Percentiles rank a stretch among this genome's conserved stretches.
phyloP scores from a whole-genome alignment of 1,140 invertebrate genomes.

The Monochamus saltuarius region DNA sequence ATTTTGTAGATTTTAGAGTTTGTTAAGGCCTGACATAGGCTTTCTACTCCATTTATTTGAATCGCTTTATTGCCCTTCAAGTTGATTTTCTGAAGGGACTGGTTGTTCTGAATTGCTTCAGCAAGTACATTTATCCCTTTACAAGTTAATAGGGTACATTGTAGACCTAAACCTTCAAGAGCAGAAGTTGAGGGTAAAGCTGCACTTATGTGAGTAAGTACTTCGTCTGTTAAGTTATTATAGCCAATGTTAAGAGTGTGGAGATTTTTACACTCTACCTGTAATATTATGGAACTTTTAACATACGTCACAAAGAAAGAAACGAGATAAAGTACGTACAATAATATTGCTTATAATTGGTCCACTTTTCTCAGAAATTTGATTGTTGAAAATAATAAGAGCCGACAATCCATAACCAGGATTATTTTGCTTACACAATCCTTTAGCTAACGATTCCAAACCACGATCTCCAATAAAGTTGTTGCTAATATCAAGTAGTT shows the following conservation, averaged over 20 bases:
- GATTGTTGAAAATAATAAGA: constrained; percentile 46
- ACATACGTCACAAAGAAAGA: neutral
- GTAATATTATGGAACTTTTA: constrained; percentile 9
- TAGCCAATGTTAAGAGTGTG: constrained; percentile 46
- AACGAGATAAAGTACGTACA: constrained; percentile 34
- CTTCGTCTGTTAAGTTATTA: constrained; percentile 46
- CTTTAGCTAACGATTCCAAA: constrained; percentile 43
- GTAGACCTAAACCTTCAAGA: constrained; percentile 44
- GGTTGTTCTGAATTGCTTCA: constrained; percentile 38
- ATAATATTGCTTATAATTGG: constrained; percentile 42
- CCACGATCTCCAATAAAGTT: constrained; percentile 48
- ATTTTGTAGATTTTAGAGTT: constrained; percentile 44
- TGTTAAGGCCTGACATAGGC: constrained; percentile 40
- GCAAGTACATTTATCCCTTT: constrained; percentile 38
- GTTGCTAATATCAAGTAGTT: constrained; percentile 48
- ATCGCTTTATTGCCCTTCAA: constrained; percentile 48
- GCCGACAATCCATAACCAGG: constrained; percentile 39
- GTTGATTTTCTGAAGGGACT: constrained; percentile 46
- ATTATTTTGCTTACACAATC: constrained; percentile 38
- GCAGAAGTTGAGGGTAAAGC: constrained; percentile 33
- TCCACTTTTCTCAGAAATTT: constrained; percentile 46
- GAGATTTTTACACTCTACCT: constrained; percentile 41
- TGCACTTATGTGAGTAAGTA: constrained; percentile 33
- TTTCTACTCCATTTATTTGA: constrained; percentile 40
- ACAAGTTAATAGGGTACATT: constrained; percentile 45